Evolutionary conservation across 2,797 vertebrate genomes (phyloP), one percentile per base, ranked within the genome.

Genomic region (Macropodus opercularis): DNA sequence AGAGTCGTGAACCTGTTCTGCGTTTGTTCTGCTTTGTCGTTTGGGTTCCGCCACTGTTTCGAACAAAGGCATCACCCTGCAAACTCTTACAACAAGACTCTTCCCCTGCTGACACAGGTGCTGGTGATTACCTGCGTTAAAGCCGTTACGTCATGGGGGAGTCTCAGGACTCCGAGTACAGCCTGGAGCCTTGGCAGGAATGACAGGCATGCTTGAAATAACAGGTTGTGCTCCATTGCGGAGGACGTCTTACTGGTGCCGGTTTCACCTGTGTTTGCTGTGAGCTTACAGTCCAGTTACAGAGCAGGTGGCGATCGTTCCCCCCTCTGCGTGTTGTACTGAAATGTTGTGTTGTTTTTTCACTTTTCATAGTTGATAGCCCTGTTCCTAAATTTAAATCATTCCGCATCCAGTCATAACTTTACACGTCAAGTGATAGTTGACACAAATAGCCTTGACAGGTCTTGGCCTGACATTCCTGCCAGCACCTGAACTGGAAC

Each of bases 141-240:
- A 44, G 27, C 44, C 55, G 14, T 42, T 14, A 51, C 46, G 43
- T 59, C 29, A 26, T 4, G 24, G 2, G 29, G 15, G 43, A 47
- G 12, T 46, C 31, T 14, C 31, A 32, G 11, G 12, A 35, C 32
- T 40, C 19, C 1, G 10, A 34, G n/a, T n/a, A 26, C 47, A 32
- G 26, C 39, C 27, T 10, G 5, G 35, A 24, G 17, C 56, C 66
- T 46, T 31, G 26, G 17, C 47, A 69, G 57, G 79, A 79, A 83
- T 80, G 72, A 61, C 6, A 56, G 41, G 75, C 42, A 82, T 67
- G 66, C 46, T 17, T 44, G 23, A 46, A 70, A 77, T 75, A 66
- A 73, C 38, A 51, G 29, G 29, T 44, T 2, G 40, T 54, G 39
- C 42, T 23, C 32, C 32, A 34, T 12, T 40, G 44, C 8, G 26